phyloP scores from a whole-genome alignment of 2,888 invertebrate species.

The Carterocephalus palaemon region DNA sequence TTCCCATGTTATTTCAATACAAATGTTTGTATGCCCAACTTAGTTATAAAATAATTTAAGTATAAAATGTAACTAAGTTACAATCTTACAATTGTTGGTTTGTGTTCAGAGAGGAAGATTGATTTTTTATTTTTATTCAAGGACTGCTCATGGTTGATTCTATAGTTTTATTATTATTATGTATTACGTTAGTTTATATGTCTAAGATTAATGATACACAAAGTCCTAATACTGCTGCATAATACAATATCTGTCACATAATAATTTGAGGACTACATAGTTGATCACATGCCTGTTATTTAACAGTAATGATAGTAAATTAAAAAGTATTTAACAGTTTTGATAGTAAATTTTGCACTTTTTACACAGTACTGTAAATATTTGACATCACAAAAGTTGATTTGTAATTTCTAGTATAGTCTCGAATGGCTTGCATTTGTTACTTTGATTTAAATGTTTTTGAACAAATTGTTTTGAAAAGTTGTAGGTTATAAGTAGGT shows the following conservation, averaged over 20 bases:
- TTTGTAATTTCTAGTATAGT: slow-evolving; percentile 40
- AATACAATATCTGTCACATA: slow-evolving; percentile 4
- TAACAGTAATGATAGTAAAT: neutral
- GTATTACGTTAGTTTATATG: slow-evolving; percentile 16
- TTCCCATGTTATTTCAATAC: slow-evolving; percentile 13
- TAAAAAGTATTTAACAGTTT: slow-evolving; percentile 7
- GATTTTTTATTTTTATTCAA: slow-evolving; percentile 18
- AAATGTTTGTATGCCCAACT: slow-evolving; percentile 8
- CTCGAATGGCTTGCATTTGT: slow-evolving; percentile 51
- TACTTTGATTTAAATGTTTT: slow-evolving; percentile 59
- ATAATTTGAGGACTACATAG: slow-evolving; percentile 1
- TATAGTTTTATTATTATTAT: too few species aligned
- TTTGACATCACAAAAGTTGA: slow-evolving; percentile 59
- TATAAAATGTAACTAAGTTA: slow-evolving; percentile 17
- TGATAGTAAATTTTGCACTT: slow-evolving; percentile 36
- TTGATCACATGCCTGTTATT: slow-evolving; percentile 1
- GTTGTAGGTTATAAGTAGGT: slow-evolving; percentile 37
- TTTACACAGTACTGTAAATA: slow-evolving; percentile 57
- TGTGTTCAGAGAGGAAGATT: slow-evolving; percentile 14
- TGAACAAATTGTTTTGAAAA: slow-evolving; percentile 59
- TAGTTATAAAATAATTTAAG: neutral
- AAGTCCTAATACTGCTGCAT: slow-evolving; percentile 15
- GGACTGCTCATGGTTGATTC: slow-evolving; percentile 16
- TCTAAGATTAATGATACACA: neutral
- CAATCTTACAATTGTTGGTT: slow-evolving; percentile 10